Evolutionary conservation across 2,888 invertebrate species (phyloP).

Genomic region (Germaria angustata): DNA sequence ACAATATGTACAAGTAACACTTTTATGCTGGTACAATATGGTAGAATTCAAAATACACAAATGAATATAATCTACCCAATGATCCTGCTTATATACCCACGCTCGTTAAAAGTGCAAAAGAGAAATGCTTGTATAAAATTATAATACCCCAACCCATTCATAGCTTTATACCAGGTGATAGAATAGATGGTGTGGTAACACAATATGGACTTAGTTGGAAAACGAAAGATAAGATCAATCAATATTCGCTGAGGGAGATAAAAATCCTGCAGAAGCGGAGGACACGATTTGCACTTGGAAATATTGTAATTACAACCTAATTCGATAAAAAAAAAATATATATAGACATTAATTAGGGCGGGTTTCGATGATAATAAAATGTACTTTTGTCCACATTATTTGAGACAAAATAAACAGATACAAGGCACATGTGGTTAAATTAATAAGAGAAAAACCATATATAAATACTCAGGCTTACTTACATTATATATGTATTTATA

Average conservation of each 20-base stretch:
- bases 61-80: constrained; percentile 75
- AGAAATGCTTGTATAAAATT: constrained; percentile 5
- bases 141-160: constrained; percentile 35
- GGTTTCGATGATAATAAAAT: constrained; percentile 35
- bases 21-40: constrained; percentile 71
- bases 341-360: constrained; percentile 46
- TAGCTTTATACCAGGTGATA: constrained; percentile 55
- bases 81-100: constrained; percentile 74
- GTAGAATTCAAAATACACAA: constrained; percentile 68
- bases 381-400: constrained; percentile 32
- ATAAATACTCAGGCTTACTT: no score
- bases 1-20: constrained; percentile 64
- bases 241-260: constrained; percentile 70
- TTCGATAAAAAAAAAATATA: constrained; percentile 8
- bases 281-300: constrained; percentile 49
- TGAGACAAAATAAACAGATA: constrained; percentile 38
- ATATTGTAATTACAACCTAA: constrained; percentile 19
- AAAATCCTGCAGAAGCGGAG: constrained; percentile 37
- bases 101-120: constrained; percentile 9
- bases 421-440: constrained; percentile 19
- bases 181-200: constrained; percentile 14
- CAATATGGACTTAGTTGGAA: constrained; percentile 37
- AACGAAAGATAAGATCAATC: constrained; percentile 73
- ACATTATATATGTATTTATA: neutral
- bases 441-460: neutral